Base-by-base conservation (phyloP, 2,113 vertebrate species). In the Cyprinus carpio region DNA sequence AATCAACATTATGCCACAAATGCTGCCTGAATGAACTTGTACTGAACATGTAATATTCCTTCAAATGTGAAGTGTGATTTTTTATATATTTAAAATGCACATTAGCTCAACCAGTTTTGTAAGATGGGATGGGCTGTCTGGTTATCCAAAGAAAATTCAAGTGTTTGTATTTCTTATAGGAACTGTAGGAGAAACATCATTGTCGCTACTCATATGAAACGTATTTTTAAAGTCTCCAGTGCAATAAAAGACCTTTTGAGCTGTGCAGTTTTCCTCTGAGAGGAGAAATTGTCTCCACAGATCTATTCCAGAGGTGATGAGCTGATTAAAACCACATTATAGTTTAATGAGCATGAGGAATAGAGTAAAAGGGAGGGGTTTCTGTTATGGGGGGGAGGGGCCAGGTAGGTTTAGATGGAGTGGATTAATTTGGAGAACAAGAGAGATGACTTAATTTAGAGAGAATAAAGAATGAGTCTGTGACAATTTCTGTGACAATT, bases 251-350 rank as follows among this genome's bases (percentile, higher is more conserved):
- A 54, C 64, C 65, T 29, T 71, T 31, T 82, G 43, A 71, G 64
- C 18, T 1, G 13, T 54, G 9, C 43, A 6, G 64, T 71, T 71
- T 51, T 82, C 43, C 80, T 82, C 64, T 29, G 81, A 23, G 64
- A 75, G 58, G 20, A 60, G 37, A 27, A 51, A 27, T 82, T 27
- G 54, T 56, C 64, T 71, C 46, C 20, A 82, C 46, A 34, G 25
- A 82, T 71, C 27, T 71, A 54, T 71, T 82, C 64, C 43, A 71
- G 27, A 72, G 58, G 71, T 58, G 40, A 54, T 71, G 77, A 43
- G 65, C 85, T 69, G 83, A 88, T 88, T 88, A 90, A 86, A 87
- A 85, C 31, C 15, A 60, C 78, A 83, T 90, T 90, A 85, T 75
- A 65, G 77, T 88, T 87, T 88, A 88, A 90, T 87, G 82, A 90